Evolutionary conservation across 2,113 vertebrate species (phyloP), one percentile per base, ranked within the genome.

Genomic region (Alosa alosa): DNA sequence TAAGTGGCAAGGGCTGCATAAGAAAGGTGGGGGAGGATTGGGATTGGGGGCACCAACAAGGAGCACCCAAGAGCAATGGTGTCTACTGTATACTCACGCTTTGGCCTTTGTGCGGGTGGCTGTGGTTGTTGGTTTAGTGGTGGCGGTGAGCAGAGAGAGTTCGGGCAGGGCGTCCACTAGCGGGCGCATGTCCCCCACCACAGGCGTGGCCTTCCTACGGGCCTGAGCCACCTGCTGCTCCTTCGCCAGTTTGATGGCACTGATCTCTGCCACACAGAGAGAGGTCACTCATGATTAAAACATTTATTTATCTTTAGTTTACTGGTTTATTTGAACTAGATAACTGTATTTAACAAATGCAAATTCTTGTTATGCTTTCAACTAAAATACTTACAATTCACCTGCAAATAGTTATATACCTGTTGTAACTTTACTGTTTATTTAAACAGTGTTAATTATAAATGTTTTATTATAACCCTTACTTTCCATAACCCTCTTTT

Each of bases 141-240:
- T 20, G 0, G 91, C n/a, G 39, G 94, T 87, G 55, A 98, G 95
- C 82, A 94, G 90, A 0, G 92, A 95, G 78, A 99, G 95, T 83
- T 97, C 96, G 0, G 98, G 97, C 0, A 99, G 92, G 83, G 98
- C 97, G 2, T 98, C 97, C 83, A 94, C 93, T 88, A 99, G 89
- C 0, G 96, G 95, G 87, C 94, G 95, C 95, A 99, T 93, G 92
- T 99, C 98, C 2, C 97, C 97, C 82, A 99, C 97, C 55, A 99
- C 95, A 0, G 94, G 96, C 0, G 93, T 96, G 84, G 96, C 95
- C 86, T 92, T 95, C 82, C 96, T 89, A 83, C 91, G 96, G 0
- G 86, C 95, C 86, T 94, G 93, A 0, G 94, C 97, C 84, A 92
- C 94, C 91, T 94, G 94, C 88, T 94, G 93, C 93, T 95, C 95